Evolutionary conservation across 1,140 invertebrate species (phyloP).

Genomic region (Drosophila chauvacae): DNA sequence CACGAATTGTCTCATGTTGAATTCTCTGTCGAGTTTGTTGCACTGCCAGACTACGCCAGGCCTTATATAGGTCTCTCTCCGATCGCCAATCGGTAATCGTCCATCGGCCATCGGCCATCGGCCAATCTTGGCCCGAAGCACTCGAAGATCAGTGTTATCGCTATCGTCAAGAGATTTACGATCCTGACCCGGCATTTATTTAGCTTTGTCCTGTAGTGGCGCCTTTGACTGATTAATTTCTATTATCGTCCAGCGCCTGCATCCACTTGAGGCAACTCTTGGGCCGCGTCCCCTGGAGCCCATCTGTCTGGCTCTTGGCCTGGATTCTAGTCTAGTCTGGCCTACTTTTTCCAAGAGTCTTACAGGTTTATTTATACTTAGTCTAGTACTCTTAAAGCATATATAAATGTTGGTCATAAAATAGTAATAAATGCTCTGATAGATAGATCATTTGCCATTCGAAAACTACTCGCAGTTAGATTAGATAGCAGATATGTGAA

Average conservation of each 20-base stretch:
- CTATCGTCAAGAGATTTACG: slow-evolving; percentile 59
- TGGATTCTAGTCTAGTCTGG: background rate
- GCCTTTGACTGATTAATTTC: slow-evolving; percentile 15
- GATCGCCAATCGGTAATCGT: slow-evolving; percentile 35
- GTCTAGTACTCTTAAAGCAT: background rate
- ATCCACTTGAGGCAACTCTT: slow-evolving; percentile 2
- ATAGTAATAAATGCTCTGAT: background rate
- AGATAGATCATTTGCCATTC: slow-evolving; percentile 8
- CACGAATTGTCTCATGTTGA: slow-evolving; percentile 70
- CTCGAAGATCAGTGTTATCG: slow-evolving; percentile 30
- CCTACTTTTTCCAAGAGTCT: background rate
- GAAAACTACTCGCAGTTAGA: slow-evolving; percentile 9
- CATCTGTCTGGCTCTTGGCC: slow-evolving; percentile 27
- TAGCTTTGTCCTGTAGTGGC: slow-evolving; percentile 35
- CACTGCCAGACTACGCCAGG: background rate
- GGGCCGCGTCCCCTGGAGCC: background rate
- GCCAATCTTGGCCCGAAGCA: background rate
- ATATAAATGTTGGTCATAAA: slow-evolving; percentile 19
- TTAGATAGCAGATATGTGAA: slow-evolving; percentile 21
- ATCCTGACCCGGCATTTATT: slow-evolving; percentile 37
- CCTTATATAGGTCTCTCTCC: slow-evolving; percentile 52
- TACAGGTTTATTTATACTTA: background rate
- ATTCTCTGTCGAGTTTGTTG: slow-evolving; percentile 31
- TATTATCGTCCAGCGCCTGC: slow-evolving; percentile 4
- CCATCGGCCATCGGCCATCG: background rate